Conservation (phyloP, 1,140 invertebrate genomes). For the Euura saliciscinereae region DNA sequence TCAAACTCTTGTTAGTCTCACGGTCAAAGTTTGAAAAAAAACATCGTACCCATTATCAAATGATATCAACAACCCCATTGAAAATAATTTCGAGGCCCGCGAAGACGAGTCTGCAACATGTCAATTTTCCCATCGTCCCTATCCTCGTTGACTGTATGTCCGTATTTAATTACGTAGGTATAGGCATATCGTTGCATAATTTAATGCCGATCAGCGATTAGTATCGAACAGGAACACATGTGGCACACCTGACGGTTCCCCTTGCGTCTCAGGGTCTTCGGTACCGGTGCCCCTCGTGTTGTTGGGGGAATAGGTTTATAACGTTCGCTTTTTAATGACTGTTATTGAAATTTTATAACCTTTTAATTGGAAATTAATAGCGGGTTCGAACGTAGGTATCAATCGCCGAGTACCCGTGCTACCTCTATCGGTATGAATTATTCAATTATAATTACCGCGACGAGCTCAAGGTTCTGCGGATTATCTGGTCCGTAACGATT, state of each 20-base stretch:
- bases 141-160: too few species aligned
- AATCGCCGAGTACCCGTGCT: slow-evolving; percentile 30
- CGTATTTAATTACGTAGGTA: not conserved
- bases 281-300: slow-evolving; percentile 30
- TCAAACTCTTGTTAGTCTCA: too few species aligned
- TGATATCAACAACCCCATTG: too few species aligned
- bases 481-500: not conserved
- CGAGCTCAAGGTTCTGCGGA: not conserved
- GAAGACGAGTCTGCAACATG: too few species aligned
- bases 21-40: too few species aligned
- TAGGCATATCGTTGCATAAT: not conserved
- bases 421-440: too few species aligned
- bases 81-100: too few species aligned
- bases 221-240: slow-evolving; percentile 5
- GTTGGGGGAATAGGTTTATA: slow-evolving; percentile 41
- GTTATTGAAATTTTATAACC: slow-evolving; percentile 62
- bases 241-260: slow-evolving; percentile 6
- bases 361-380: slow-evolving; percentile 61
- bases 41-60: too few species aligned
- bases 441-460: not conserved
- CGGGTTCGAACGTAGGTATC: slow-evolving; percentile 40
- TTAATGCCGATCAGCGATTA: slow-evolving; percentile 2
- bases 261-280: not conserved
- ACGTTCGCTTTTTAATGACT: slow-evolving; percentile 59
- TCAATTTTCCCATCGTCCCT: too few species aligned